These are phyloP conservation scores for Clanis bilineata DNA, from an alignment of 2,888 invertebrate genomes.

Conservation along the genomic window DNA sequence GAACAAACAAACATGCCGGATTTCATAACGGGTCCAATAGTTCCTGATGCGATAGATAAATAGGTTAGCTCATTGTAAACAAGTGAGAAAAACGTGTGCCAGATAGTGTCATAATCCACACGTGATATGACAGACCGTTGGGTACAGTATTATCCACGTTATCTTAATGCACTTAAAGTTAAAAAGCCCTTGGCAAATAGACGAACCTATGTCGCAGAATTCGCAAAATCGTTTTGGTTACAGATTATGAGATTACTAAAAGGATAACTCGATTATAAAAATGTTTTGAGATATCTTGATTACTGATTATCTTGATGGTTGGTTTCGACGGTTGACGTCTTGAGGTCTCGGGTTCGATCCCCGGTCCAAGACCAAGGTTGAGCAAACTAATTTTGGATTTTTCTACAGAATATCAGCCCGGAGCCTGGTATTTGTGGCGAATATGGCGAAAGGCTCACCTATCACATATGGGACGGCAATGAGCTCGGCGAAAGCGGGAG, in stretches of 20 bases:
- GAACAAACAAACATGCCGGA: background rate
- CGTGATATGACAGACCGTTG: background rate
- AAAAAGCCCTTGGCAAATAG: background rate
- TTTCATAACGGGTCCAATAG: background rate
- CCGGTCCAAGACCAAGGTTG: too few species aligned
- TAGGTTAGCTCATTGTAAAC: conserved; percentile 1
- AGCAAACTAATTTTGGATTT: too few species aligned
- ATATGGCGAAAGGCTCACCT: too few species aligned
- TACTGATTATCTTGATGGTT: too few species aligned
- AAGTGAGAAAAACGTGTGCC: background rate
- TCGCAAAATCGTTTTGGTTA: background rate
- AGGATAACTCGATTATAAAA: too few species aligned
- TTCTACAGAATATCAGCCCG: too few species aligned
- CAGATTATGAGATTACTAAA: background rate
- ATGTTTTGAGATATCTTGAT: too few species aligned
- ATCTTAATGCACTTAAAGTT: conserved; percentile 4
- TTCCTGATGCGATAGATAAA: conserved; percentile 5
- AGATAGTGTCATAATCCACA: background rate
- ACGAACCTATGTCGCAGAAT: background rate
- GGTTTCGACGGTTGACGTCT: too few species aligned
- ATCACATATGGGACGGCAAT: too few species aligned
- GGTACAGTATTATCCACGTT: background rate
- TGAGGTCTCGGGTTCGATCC: too few species aligned
- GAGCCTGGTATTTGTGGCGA: too few species aligned
- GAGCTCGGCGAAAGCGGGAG: too few species aligned